These are phyloP conservation scores for Steromphala cineraria DNA, from an alignment of 2,888 invertebrate species.

Conservation along the genomic window DNA sequence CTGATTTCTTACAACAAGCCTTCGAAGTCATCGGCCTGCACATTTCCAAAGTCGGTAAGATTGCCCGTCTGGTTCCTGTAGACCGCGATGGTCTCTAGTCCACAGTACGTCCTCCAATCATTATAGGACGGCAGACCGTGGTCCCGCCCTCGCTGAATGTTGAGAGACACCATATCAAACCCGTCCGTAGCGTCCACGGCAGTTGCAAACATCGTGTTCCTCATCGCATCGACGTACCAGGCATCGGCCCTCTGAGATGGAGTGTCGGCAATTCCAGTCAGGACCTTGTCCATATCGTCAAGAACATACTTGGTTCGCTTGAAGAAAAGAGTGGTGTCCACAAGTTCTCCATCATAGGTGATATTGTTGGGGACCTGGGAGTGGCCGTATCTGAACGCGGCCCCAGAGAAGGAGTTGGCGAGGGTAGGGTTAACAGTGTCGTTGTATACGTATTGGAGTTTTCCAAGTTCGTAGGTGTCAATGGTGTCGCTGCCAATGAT, in stretches of 20 bases:
- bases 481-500: constrained; percentile 16
- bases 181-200: neutral
- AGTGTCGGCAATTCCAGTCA: constrained; percentile 29
- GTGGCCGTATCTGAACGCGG: constrained; percentile 44
- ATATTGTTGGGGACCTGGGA: constrained; percentile 34
- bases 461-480: neutral
- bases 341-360: neutral
- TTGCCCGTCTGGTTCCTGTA: neutral
- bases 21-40: neutral
- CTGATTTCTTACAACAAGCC: neutral
- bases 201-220: neutral
- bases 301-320: constrained; percentile 33
- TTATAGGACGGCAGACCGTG: constrained; percentile 31
- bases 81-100: neutral
- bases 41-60: neutral
- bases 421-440: constrained; percentile 31
- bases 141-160: constrained; percentile 32
- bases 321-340: constrained; percentile 16
- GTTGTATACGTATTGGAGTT: constrained; percentile 26
- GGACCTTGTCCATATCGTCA: constrained; percentile 22
- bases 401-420: constrained; percentile 36
- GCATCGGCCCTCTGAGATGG: constrained; percentile 25
- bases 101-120: constrained; percentile 27
- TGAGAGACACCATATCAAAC: constrained; percentile 13
- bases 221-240: constrained; percentile 23